A percentile compares a stretch with the other conserved stretches of the same genome.
Conservation (phyloP, 2,113 vertebrate species). For the Oncorhynchus mykiss region DNA sequence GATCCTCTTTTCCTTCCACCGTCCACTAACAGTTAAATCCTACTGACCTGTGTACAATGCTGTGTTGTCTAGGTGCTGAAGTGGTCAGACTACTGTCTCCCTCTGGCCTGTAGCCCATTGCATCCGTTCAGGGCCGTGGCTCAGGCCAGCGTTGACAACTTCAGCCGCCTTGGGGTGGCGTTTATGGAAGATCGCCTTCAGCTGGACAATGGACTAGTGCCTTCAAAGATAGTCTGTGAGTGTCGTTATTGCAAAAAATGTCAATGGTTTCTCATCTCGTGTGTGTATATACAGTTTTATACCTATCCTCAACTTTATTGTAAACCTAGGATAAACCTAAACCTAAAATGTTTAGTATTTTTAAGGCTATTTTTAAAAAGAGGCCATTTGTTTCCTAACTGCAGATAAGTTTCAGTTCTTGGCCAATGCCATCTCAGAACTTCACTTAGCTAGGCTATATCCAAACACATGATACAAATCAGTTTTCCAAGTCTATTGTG, state of each 20-base stretch:
- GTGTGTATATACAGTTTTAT: too few species aligned
- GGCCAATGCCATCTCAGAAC: too few species aligned
- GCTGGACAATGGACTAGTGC: slow-evolving; percentile 86
- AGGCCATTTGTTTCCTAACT: slow-evolving; percentile 21
- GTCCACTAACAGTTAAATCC: not conserved
- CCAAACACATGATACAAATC: slow-evolving; percentile 16
- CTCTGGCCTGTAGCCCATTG: slow-evolving; percentile 81
- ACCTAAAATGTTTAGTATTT: too few species aligned
- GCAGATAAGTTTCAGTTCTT: slow-evolving; percentile 78
- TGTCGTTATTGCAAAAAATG: slow-evolving; percentile 29
- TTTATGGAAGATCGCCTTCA: slow-evolving; percentile 91
- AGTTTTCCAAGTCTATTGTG: slow-evolving; percentile 24
- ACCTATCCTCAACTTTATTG: too few species aligned
- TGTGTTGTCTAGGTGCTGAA: slow-evolving; percentile 76
- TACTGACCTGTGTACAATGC: not conserved
- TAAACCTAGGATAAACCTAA: too few species aligned
- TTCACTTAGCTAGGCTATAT: too few species aligned
- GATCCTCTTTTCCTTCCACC: not conserved
- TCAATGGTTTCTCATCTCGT: too few species aligned
- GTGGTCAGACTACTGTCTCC: slow-evolving; percentile 89
- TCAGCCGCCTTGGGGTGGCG: slow-evolving; percentile 87
- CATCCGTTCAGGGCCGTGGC: slow-evolving; percentile 84
- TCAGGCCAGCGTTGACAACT: slow-evolving; percentile 86
- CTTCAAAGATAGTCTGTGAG: slow-evolving; percentile 91
- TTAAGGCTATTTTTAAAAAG: too few species aligned